Evolutionary conservation across 2,797 vertebrate species (phyloP), one percentile per base, ranked within the genome.

Genomic region (Spatula clypeata): DNA sequence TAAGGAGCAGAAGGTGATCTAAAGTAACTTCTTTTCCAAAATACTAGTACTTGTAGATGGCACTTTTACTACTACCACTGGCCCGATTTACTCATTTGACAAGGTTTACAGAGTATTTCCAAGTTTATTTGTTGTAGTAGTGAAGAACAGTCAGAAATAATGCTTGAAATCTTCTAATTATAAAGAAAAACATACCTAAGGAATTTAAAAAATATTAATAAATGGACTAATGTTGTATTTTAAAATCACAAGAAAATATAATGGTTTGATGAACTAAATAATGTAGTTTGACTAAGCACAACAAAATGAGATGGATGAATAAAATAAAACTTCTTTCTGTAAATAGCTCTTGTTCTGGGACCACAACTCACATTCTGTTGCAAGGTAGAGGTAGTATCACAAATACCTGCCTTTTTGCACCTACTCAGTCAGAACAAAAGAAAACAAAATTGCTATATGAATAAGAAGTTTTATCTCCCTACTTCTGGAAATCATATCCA

Each of bases 301-400:
- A 95, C 53, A 93, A 95, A 79, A 65, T 94, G 55, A 97, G 49
- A 73, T 64, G 77, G 76, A 87, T 94, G 97, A 96, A 94, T 57
- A 96, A 95, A 88, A 92, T 67, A 92, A 42, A 90, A 76, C 72
- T 82, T 92, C 71, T 90, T 94, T 96, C 84, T 90, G 64, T 90
- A 96, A 92, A 79, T 47, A 93, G 61, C 57, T 90, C 86, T 95
- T 95, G 57, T 71, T 55, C 64, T 61, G 76, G 83, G 73, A 96
- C 83, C 82, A 94, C 62, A 86, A 65, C 80, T 93, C 83, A 61
- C 45, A 71, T 54, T 88, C 26, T 79, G n/a, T 71, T 60, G 36
- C 13, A n/a, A 89, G 44, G 29, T 19, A 49, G 81, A 79, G 92
- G 61, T 21, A 32, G 55, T 40, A 53, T 77, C 53, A 53, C 29